phyloP scores from a whole-genome alignment of 1,140 invertebrate species.

The Stenopsyche tienmushanensis region DNA sequence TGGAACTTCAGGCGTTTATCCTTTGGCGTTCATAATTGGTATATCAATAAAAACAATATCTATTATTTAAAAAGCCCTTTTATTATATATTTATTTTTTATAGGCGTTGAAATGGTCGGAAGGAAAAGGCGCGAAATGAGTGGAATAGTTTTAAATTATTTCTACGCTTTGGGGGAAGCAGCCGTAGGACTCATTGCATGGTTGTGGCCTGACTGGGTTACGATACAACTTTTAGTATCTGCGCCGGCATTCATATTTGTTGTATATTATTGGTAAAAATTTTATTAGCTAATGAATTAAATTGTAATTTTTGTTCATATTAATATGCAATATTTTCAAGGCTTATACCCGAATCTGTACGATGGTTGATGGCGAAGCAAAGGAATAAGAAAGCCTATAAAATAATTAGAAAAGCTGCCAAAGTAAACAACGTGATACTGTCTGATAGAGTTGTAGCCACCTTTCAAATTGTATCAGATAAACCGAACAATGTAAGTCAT shows the following conservation, averaged over 20 bases:
- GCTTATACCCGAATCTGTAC: constrained; percentile 64
- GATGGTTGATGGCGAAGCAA: constrained; percentile 62
- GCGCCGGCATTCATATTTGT: constrained; percentile 58
- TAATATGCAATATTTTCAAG: no score
- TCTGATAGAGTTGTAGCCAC: constrained; percentile 50
- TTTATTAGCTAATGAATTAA: constrained; percentile 9
- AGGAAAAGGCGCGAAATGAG: constrained; percentile 62
- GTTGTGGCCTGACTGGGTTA: constrained; percentile 60
- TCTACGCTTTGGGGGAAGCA: constrained; percentile 67
- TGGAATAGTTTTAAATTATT: constrained; percentile 63
- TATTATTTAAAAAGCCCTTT: neutral
- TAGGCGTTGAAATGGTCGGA: constrained; percentile 68
- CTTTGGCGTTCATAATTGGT: constrained; percentile 65
- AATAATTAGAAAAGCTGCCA: constrained; percentile 58
- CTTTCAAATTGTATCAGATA: constrained; percentile 36
- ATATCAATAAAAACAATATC: neutral
- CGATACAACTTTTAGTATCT: constrained; percentile 60
- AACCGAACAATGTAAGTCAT: constrained; percentile 23
- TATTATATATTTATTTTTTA: constrained; percentile 6
- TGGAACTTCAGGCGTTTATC: constrained; percentile 62
- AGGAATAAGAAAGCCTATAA: constrained; percentile 54
- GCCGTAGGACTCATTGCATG: constrained; percentile 60
- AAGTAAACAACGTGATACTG: constrained; percentile 56
- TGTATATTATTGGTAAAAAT: constrained; percentile 58
- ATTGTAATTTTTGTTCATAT: no score